Percentiles rank a stretch among this genome's conserved stretches.
phyloP scores from a whole-genome alignment of 2,888 invertebrate species.

The Tricholauxania praeusta region DNA sequence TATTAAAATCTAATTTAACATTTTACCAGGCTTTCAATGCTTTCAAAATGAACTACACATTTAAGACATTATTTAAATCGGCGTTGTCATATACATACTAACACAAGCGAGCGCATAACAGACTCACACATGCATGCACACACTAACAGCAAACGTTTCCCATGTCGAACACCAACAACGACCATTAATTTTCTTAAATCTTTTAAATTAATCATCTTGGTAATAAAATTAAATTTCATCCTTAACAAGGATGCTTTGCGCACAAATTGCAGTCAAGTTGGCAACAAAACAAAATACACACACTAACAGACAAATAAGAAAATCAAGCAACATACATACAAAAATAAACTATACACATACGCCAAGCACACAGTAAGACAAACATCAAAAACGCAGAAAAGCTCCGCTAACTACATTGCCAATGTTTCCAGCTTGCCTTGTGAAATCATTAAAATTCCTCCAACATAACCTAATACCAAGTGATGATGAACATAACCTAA shows the following conservation, averaged over 20 bases:
- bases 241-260: slow-evolving; percentile 16
- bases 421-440: background rate
- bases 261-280: slow-evolving; percentile 28
- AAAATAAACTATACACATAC: background rate
- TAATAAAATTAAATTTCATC: slow-evolving; percentile 43
- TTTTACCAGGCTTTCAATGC: slow-evolving; percentile 34
- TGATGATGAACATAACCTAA: background rate
- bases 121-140: too few relatives aligned
- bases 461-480: slow-evolving; percentile 23
- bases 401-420: too few relatives aligned
- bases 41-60: slow-evolving; percentile 24
- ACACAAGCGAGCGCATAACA: too few relatives aligned
- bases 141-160: too few relatives aligned
- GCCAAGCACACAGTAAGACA: too few relatives aligned
- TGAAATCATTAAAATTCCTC: slow-evolving; percentile 31
- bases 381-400: too few relatives aligned
- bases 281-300: slow-evolving; percentile 1
- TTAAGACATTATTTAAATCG: slow-evolving; percentile 38
- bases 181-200: slow-evolving; percentile 44
- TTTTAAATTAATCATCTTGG: slow-evolving; percentile 45
- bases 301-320: slow-evolving; percentile 2
- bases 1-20: background rate
- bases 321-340: background rate
- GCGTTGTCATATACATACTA: background rate
- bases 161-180: slow-evolving; percentile 5